Conservation (phyloP, 2,113 vertebrate genomes). For the Clarias magur region DNA sequence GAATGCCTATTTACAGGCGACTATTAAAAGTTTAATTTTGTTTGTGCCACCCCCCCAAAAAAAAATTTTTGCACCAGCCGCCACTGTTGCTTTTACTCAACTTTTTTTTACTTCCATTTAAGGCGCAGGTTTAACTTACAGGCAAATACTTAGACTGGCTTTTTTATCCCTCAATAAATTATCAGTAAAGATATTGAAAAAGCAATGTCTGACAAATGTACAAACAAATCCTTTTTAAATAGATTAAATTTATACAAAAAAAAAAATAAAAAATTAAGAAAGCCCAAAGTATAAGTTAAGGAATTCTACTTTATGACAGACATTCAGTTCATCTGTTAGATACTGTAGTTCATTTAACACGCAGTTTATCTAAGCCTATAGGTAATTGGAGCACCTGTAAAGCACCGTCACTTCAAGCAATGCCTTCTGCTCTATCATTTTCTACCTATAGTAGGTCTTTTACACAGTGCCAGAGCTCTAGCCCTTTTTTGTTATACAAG, state of each 20-base stretch:
- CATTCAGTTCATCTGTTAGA: background rate
- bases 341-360: background rate
- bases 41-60: no score
- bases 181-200: no score
- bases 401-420: background rate
- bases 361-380: background rate
- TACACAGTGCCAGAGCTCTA: background rate
- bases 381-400: background rate
- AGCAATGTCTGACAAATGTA: background rate
- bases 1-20: no score
- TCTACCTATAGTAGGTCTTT: background rate
- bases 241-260: background rate
- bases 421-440: background rate
- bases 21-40: no score
- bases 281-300: background rate
- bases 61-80: no score
- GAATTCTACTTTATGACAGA: background rate
- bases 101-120: no score
- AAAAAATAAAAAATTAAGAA: background rate
- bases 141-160: no score
- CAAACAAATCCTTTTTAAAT: background rate
- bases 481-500: background rate
- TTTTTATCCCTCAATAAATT: no score
- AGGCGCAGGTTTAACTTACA: no score
- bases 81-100: no score